These are phyloP conservation scores for Apolygus lucorum DNA, from an alignment of 1,140 invertebrate genomes.

Conservation along the genomic window DNA sequence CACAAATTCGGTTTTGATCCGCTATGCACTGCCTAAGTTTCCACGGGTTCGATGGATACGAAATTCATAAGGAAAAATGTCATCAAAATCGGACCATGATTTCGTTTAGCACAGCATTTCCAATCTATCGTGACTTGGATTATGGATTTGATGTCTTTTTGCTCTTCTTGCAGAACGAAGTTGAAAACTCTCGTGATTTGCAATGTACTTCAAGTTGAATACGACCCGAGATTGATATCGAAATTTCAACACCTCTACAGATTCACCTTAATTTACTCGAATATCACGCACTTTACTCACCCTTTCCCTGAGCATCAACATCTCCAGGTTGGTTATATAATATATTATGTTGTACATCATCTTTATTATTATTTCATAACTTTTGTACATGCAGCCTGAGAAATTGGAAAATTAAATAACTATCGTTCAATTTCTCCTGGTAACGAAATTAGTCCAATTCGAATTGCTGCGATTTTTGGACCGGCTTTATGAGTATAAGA, in stretches of 20 bases:
- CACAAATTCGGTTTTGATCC: too few relatives aligned
- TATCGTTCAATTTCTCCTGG: background rate
- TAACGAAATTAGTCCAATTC: too few relatives aligned
- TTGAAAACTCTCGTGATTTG: conserved; percentile 14
- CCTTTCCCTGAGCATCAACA: conserved; percentile 18
- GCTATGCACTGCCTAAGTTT: too few relatives aligned
- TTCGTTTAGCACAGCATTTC: too few relatives aligned
- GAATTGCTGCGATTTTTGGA: too few relatives aligned
- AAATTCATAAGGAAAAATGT: too few relatives aligned
- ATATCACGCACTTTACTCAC: conserved; percentile 19
- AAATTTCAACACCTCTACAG: conserved; percentile 18
- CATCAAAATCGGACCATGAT: too few relatives aligned
- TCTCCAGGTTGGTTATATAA: conserved; percentile 11
- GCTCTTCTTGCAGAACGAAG: conserved; percentile 6
- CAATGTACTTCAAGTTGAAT: background rate
- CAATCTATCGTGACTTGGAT: too few relatives aligned
- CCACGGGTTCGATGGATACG: too few relatives aligned
- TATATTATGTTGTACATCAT: background rate
- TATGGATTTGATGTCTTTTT: too few relatives aligned
- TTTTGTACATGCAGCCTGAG: background rate
- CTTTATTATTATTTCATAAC: background rate
- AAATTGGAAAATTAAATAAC: background rate
- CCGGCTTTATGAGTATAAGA: too few relatives aligned
- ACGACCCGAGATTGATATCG: conserved; percentile 22
- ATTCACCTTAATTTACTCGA: conserved; percentile 21